Conservation (phyloP, 2,113 vertebrate species). For the Actinemys pallida region DNA sequence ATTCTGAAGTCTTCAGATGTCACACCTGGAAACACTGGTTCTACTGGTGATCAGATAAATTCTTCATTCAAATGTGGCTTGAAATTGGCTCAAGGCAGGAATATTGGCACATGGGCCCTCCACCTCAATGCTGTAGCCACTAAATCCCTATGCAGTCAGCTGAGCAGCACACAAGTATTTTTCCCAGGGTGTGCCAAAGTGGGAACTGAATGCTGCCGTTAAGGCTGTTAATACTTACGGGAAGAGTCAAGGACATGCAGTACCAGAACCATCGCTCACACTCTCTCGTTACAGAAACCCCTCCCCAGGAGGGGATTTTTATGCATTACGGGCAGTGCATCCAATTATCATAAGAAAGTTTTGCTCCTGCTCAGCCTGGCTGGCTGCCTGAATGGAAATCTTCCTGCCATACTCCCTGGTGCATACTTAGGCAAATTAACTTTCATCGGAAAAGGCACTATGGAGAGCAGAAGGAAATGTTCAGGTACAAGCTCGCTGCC, state of each 20-base stretch:
- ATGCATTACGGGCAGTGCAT: not conserved
- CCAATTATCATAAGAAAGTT: not conserved
- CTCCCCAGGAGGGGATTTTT: not conserved
- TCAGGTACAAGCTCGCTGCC: not conserved
- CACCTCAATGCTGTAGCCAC: not conserved
- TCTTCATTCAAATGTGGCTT: not conserved
- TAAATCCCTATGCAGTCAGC: not conserved
- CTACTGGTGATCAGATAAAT: not conserved
- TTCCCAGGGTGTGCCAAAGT: not conserved
- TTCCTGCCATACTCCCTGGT: not conserved
- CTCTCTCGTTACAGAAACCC: not conserved
- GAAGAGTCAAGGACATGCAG: not conserved
- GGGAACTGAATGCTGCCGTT: not conserved
- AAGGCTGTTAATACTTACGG: not conserved
- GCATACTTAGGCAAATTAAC: not conserved
- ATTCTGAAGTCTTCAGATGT: not conserved
- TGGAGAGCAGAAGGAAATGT: not conserved
- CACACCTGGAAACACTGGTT: too few species aligned
- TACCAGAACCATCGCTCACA: not conserved
- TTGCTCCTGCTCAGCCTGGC: not conserved
- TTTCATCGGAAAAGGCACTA: not conserved
- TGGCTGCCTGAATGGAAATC: not conserved
- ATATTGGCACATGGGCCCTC: not conserved
- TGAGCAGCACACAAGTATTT: not conserved
- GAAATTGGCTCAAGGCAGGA: not conserved